A percentile compares a stretch with the other conserved stretches of the same genome.
Conservation (phyloP, 2,888 invertebrate species). For the Meteorus colon region DNA sequence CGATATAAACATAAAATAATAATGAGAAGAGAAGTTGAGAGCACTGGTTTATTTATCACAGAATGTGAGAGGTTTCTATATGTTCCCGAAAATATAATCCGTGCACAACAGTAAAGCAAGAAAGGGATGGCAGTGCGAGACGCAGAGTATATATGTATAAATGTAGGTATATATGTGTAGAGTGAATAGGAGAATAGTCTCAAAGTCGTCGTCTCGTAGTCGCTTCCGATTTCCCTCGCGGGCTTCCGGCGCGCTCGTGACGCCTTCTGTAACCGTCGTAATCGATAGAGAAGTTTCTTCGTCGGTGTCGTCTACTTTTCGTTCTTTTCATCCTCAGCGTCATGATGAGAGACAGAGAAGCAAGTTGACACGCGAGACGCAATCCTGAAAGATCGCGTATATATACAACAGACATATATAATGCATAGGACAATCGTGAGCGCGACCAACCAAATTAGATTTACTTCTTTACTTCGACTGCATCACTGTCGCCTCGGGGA, state of each 20-base stretch:
- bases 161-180: neutral
- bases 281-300: slow-evolving; percentile 37
- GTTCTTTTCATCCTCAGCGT: neutral
- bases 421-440: slow-evolving; percentile 62
- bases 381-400: neutral
- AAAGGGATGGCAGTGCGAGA: neutral
- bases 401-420: slow-evolving; percentile 61
- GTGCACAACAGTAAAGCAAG: neutral
- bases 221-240: slow-evolving; percentile 34
- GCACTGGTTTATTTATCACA: slow-evolving; percentile 3
- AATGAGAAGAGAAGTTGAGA: slow-evolving; percentile 1
- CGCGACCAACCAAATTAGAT: slow-evolving; percentile 61
- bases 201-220: slow-evolving; percentile 20
- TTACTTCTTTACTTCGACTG: slow-evolving; percentile 46
- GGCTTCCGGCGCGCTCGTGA: slow-evolving; percentile 21
- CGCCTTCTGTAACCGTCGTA: slow-evolving; percentile 26
- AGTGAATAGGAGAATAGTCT: neutral
- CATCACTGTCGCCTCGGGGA: neutral
- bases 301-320: neutral
- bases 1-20: neutral
- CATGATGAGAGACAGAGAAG: slow-evolving; percentile 2
- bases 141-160: neutral
- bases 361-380: slow-evolving; percentile 24
- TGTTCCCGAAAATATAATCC: slow-evolving; percentile 29
- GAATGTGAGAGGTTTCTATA: neutral